Conservation (phyloP, 2,797 vertebrate species). For the Accipiter badius region DNA sequence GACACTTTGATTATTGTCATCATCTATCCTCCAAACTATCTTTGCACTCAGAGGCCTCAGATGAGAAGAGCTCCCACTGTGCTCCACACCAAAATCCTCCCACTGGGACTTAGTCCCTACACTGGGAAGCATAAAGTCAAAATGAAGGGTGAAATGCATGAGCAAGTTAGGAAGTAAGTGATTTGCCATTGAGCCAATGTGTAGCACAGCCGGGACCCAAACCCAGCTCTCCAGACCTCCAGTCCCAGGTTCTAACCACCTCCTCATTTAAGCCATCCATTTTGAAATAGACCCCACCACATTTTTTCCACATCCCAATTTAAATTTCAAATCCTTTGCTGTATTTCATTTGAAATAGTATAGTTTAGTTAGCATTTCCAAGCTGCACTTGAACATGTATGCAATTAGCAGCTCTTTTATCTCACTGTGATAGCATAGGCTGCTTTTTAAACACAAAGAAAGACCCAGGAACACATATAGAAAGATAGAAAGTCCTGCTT, state of each 20-base stretch:
- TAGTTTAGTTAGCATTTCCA: neutral
- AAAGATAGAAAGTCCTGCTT: neutral
- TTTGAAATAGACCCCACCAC: neutral
- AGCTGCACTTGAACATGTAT: neutral
- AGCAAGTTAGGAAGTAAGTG: neutral
- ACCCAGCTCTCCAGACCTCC: neutral
- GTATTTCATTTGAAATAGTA: neutral
- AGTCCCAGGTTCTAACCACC: neutral
- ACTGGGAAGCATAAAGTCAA: neutral
- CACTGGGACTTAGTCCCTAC: neutral
- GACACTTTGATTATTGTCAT: neutral
- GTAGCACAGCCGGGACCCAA: neutral
- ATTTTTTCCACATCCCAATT: neutral
- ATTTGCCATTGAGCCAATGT: accelerated
- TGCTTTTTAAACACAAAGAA: neutral
- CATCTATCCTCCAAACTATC: neutral
- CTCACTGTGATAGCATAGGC: neutral
- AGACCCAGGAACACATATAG: neutral
- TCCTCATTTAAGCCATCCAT: neutral
- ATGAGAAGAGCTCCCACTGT: neutral
- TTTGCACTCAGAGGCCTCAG: neutral
- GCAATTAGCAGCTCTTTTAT: neutral
- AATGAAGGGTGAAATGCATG: neutral
- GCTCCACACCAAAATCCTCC: neutral
- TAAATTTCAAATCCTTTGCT: neutral